Percentiles rank a stretch among this genome's conserved stretches.
Evolutionary conservation across 2,797 vertebrate genomes (phyloP).

Genomic region (Rhinophrynus dorsalis): DNA sequence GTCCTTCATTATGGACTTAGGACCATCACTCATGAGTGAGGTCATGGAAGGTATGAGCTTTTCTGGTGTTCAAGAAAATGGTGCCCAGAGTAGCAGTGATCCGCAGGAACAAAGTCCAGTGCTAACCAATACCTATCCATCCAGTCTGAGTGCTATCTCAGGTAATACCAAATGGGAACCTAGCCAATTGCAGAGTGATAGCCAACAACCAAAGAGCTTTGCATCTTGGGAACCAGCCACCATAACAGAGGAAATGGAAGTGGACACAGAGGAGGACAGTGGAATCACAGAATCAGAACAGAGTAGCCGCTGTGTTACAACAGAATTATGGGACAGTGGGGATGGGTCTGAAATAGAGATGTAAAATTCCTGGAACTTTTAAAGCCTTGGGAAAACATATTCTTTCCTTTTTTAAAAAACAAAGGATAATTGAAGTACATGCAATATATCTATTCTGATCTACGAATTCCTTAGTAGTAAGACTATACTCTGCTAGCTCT

Average conservation of each 20-base stretch:
- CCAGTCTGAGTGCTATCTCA: neutral
- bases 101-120: slow-evolving; percentile 28
- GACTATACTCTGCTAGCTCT: too few relatives aligned
- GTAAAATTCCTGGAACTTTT: slow-evolving; percentile 8
- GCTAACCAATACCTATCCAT: neutral
- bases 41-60: slow-evolving; percentile 85
- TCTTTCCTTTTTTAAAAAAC: too few relatives aligned
- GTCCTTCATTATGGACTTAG: slow-evolving; percentile 90
- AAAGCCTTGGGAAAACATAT: too few relatives aligned
- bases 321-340: slow-evolving; percentile 35
- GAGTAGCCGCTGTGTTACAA: slow-evolving; percentile 40
- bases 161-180: slow-evolving; percentile 2
- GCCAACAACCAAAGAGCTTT: neutral
- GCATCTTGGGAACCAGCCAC: slow-evolving; percentile 40
- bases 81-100: neutral
- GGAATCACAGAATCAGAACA: slow-evolving; percentile 18
- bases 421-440: too few relatives aligned
- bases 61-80: slow-evolving; percentile 52
- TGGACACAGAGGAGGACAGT: slow-evolving; percentile 17
- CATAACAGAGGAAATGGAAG: slow-evolving; percentile 25
- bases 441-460: too few relatives aligned
- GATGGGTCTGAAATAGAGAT: slow-evolving; percentile 34
- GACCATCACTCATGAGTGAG: slow-evolving; percentile 91
- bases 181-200: neutral
- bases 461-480: too few relatives aligned